Conservation (phyloP, 2,113 vertebrate genomes). For the Tachuris rubrigastra region DNA sequence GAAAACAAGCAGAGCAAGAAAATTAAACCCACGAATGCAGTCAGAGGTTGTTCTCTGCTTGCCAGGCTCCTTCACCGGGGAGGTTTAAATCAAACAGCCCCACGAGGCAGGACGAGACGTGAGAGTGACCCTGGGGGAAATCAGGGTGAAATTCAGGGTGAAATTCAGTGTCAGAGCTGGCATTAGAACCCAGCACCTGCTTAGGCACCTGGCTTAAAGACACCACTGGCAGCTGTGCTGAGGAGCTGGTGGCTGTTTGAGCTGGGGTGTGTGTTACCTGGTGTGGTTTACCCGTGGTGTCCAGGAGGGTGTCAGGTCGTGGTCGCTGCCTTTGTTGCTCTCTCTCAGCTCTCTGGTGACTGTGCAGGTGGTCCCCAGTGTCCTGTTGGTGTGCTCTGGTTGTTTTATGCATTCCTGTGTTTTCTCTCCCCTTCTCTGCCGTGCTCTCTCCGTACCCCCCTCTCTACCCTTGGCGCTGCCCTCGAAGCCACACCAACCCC, state of each 20-base stretch:
- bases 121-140: not conserved
- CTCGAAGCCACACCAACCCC: slow-evolving; percentile 85
- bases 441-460: slow-evolving; percentile 17
- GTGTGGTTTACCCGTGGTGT: not conserved
- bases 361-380: not conserved
- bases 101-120: not conserved
- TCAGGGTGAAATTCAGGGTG: no score
- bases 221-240: not conserved
- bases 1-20: not conserved
- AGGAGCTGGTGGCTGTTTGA: not conserved
- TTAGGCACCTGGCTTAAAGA: not conserved
- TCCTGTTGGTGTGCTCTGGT: not conserved
- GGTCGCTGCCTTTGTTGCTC: not conserved
- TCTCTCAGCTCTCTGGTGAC: not conserved
- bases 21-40: not conserved
- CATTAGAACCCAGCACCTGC: not conserved
- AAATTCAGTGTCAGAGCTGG: not conserved
- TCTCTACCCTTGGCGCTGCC: slow-evolving; percentile 70
- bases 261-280: not conserved
- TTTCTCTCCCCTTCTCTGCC: slow-evolving; percentile 65
- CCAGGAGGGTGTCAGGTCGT: not conserved
- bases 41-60: not conserved
- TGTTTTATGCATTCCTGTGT: slow-evolving; percentile 72
- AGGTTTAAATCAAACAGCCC: not conserved
- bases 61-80: not conserved